Evolutionary conservation across 2,797 vertebrate species (phyloP), one percentile per base, ranked within the genome.

Genomic region (Alosa sapidissima): DNA sequence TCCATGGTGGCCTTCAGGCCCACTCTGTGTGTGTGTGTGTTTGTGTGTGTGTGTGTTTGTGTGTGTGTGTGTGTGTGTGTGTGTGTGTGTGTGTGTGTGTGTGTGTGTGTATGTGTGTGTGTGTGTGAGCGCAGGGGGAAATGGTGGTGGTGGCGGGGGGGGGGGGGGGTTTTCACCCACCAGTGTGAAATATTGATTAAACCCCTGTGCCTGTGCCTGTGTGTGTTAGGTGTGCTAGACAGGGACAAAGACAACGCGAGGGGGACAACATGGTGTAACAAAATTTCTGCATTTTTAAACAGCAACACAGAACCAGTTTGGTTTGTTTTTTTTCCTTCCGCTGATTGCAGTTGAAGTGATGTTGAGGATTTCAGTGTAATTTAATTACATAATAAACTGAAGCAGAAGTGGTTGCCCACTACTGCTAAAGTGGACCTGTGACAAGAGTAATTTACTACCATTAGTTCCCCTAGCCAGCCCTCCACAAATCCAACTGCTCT

Each of bases 1-100:
- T 48, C 75, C 87, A 83, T 58, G 52, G 58, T 85, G 81, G 49
- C 49, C 90, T 62, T 84, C 87, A 68, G 86, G 87, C 86, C 75
- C 82, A 65, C 49, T 83, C 49, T 60, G 82, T 49, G n/a, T 81
- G 16, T 81, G 33, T 84, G 81, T 85, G 81, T 81, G 33, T 84
- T 1, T 81, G 85, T 55, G 84, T 19, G 48, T 83, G 58, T 82
- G 33, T 68, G 24, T 1, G n/a, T n/a, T n/a, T n/a, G n/a, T n/a
- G n/a, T 82, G 33, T 68, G 24, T 2, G 62, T 33, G 62, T 82
- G 33, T 68, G 24, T 2, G 62, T 33, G 62, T 82, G 33, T 68
- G 24, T 2, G 24, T 33, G 62, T 82, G 33, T 68, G 24, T 82
- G 33, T 68, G 24, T 2, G 62, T 33, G 62, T 33, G 62, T 82